Evolutionary conservation across 1,140 invertebrate species (phyloP).

Genomic region (Sinella curviseta): DNA sequence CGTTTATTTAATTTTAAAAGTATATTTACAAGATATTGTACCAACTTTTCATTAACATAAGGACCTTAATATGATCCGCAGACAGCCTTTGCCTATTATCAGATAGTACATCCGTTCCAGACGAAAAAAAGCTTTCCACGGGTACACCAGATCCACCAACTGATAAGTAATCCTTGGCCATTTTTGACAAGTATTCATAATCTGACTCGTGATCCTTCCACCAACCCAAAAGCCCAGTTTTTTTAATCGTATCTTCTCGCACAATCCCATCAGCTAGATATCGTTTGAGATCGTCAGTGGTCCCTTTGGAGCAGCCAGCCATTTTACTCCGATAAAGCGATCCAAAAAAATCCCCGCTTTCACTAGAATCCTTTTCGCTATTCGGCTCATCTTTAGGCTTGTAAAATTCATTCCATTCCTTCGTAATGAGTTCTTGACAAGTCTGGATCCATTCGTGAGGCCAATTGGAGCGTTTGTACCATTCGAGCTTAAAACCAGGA

Average conservation of each 20-base stretch:
- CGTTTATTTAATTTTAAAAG: no score
- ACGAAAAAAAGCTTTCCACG: neutral
- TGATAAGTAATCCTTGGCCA: neutral
- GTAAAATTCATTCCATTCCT: neutral
- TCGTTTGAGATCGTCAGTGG: neutral
- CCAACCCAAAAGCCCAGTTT: neutral
- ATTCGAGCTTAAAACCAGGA: no score
- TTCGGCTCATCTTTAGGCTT: no score
- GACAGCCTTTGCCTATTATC: neutral
- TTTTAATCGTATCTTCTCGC: neutral
- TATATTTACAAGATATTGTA: no score
- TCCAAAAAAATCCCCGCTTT: neutral
- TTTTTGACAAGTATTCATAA: neutral
- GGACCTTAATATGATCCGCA: neutral
- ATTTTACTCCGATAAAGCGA: neutral
- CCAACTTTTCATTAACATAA: neutral
- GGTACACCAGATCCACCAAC: neutral
- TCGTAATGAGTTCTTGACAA: neutral
- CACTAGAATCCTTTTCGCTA: neutral
- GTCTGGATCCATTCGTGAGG: neutral
- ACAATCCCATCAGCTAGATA: neutral
- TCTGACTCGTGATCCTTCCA: neutral
- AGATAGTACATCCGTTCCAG: neutral
- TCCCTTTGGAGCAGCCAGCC: neutral
- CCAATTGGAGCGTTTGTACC: neutral